Conservation (phyloP, 2,113 vertebrate species). For the Peromyscus leucopus region DNA sequence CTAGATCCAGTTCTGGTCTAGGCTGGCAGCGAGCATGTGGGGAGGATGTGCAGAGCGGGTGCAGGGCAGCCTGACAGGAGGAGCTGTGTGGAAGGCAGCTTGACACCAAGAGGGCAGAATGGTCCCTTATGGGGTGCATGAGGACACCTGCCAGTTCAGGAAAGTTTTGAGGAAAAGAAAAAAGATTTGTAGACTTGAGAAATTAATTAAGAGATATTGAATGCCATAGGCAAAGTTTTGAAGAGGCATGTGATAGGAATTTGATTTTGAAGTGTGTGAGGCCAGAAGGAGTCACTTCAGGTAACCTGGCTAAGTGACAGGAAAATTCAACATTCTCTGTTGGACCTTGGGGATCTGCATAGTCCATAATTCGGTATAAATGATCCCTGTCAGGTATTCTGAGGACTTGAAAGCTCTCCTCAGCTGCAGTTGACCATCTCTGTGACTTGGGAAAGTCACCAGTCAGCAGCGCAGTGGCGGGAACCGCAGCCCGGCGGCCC, state of each 20-base stretch:
- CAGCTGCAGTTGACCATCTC: neutral
- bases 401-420: neutral
- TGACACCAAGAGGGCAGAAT: neutral
- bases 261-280: too few relatives aligned
- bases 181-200: too few relatives aligned
- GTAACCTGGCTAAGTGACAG: too few relatives aligned
- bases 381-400: too few relatives aligned
- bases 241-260: too few relatives aligned
- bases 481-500: neutral
- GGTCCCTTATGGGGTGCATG: neutral
- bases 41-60: neutral
- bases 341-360: neutral
- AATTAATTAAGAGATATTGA: too few relatives aligned
- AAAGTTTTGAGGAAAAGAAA: neutral
- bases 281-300: too few relatives aligned
- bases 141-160: neutral
- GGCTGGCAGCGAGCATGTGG: neutral
- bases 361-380: neutral
- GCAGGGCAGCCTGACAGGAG: neutral
- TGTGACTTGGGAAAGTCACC: neutral
- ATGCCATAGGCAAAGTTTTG: too few relatives aligned
- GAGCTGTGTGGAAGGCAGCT: neutral
- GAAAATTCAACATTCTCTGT: too few relatives aligned
- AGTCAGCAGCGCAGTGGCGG: neutral
- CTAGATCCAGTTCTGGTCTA: neutral